Evolutionary conservation across 2,888 invertebrate species (phyloP).

Genomic region (Gortyna flavago): DNA sequence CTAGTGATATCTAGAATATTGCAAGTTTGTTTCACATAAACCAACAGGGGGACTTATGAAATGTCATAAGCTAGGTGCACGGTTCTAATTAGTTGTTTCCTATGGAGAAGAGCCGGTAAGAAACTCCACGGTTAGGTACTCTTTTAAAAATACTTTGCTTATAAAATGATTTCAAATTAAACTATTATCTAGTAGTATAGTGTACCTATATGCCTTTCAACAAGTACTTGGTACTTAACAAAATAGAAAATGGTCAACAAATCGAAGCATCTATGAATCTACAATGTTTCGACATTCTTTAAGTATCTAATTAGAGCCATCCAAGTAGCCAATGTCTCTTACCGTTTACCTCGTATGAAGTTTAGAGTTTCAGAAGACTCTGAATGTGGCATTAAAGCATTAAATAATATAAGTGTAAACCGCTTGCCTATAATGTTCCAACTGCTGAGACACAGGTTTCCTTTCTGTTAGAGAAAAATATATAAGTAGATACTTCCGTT

Average conservation of each 20-base stretch:
- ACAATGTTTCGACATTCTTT: neutral
- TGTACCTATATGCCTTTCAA: neutral
- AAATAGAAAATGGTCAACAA: neutral
- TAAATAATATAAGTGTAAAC: neutral
- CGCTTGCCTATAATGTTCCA: neutral
- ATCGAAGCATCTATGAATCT: neutral
- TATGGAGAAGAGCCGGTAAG: neutral
- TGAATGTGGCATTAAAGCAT: neutral
- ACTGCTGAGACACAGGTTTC: neutral
- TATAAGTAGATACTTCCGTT: neutral
- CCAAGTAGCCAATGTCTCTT: neutral
- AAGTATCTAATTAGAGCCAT: neutral
- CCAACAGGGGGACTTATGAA: neutral
- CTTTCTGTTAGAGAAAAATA: neutral
- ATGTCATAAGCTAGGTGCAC: neutral
- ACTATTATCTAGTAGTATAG: neutral
- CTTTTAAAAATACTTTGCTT: neutral
- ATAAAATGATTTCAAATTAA: neutral
- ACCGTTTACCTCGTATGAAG: neutral
- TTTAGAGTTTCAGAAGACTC: neutral
- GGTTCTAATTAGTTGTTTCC: neutral
- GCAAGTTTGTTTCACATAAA: neutral
- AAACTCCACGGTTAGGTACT: neutral
- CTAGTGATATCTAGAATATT: conserved; percentile 1
- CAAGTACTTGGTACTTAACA: neutral